Evolutionary conservation across 2,113 vertebrate genomes (phyloP), one percentile per base, ranked within the genome.

Genomic region (Neotoma lepida): DNA sequence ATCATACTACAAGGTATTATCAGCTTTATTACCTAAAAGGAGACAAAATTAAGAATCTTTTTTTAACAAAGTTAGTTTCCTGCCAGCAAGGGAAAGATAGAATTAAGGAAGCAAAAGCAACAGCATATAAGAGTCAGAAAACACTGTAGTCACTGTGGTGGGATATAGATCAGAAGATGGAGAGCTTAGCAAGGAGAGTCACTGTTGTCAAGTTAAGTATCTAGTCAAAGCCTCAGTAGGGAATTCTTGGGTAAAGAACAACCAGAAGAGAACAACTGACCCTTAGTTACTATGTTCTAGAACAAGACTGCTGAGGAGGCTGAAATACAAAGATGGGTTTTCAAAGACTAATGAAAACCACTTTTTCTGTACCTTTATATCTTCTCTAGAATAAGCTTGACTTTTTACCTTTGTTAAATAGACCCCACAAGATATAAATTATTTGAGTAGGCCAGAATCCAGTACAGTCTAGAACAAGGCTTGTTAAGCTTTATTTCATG

Each of bases 41-140:
- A 95, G 33, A 94, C 61, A 85, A 87, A 88, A 87, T 63, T 64
- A 93, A 94, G 12, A 44, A 56, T 39, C 20, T 93, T 81, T 61
- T 35, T 24, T 93, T 71, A 56, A 46, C 77, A 68, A 68, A 86
- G 88, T 81, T 26, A 66, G 44, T 30, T 90, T 95, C 39, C 58
- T 73, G 44, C 51, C 86, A 66, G 14, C 28, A 92, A 93, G 46
- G 20, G 49, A 93, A 91, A 93, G n/a, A 35, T 10, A 71, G 4
- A 80, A n/a, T 39, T 61, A 41, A 86, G 12, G 6, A 86, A 14
- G 4, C 46, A 54, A 18, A 66, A 58, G 56, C 3, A 26, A 54
- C 3, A 46, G 24, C 89, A 15, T 3, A 89, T 9, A 13, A 33
- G 46, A 91, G 30, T 80, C 39, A 13, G 15, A 88, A 68, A 78